These are phyloP conservation scores for Leptodirus hochenwartii DNA, from an alignment of 2,888 invertebrate species.

Conservation along the genomic window DNA sequence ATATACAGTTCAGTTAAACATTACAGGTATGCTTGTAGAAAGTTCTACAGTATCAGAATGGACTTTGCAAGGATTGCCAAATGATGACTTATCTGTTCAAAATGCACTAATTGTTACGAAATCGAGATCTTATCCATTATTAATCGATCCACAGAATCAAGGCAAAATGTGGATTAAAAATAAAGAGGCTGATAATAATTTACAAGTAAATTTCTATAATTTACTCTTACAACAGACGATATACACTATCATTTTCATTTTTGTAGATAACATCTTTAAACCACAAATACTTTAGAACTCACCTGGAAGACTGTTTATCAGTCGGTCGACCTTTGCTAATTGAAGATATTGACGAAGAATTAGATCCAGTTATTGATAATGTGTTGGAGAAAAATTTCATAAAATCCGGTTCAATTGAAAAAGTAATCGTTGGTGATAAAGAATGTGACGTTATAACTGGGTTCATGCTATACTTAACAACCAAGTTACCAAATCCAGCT, in stretches of 20 bases:
- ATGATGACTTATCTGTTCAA: slow-evolving; percentile 90
- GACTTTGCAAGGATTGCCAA: slow-evolving; percentile 90
- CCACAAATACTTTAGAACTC: slow-evolving; percentile 73
- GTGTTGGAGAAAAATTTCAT: slow-evolving; percentile 95
- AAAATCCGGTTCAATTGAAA: slow-evolving; percentile 90
- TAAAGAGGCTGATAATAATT: slow-evolving; percentile 73
- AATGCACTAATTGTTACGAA: slow-evolving; percentile 93
- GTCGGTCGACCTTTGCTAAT: slow-evolving; percentile 70
- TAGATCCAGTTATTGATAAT: slow-evolving; percentile 93
- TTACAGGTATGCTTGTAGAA: slow-evolving; percentile 83
- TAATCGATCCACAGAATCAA: slow-evolving; percentile 93
- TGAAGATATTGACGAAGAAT: slow-evolving; percentile 86
- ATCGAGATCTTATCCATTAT: slow-evolving; percentile 81
- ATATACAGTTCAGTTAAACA: slow-evolving; percentile 68
- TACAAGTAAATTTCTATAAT: no score
- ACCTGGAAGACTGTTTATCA: slow-evolving; percentile 26
- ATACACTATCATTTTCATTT: no score
- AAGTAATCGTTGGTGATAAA: slow-evolving; percentile 87
- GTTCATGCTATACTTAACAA: slow-evolving; percentile 89
- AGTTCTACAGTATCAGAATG: slow-evolving; percentile 82
- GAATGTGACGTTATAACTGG: slow-evolving; percentile 94
- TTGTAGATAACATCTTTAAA: slow-evolving; percentile 88
- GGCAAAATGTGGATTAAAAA: slow-evolving; percentile 97
- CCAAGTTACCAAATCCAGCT: slow-evolving; percentile 88
- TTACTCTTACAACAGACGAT: no score